Evolutionary conservation across 2,113 vertebrate genomes (phyloP).

Genomic region (Telmatochromis bifrenatus): DNA sequence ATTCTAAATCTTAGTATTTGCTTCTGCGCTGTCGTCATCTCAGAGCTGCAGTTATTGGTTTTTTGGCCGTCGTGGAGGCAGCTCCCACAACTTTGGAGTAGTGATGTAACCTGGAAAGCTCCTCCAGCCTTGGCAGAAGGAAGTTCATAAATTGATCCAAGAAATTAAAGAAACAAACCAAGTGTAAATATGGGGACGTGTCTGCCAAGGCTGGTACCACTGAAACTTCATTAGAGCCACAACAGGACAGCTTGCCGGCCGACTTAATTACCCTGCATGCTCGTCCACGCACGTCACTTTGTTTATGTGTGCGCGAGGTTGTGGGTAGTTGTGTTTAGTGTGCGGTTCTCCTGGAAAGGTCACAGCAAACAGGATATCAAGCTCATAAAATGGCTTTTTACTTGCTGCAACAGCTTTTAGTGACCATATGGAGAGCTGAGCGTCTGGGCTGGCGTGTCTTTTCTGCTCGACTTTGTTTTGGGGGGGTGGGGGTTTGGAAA

Average conservation of each 20-base stretch:
- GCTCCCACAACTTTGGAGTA: not conserved
- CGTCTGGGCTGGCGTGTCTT: not conserved
- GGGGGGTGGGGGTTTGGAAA: not conserved
- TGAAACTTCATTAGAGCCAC: not conserved
- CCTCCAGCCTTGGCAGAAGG: not conserved
- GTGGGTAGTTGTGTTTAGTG: not conserved
- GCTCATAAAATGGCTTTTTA: not conserved
- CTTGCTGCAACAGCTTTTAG: not conserved
- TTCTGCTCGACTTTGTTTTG: not conserved
- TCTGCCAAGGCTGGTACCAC: not conserved
- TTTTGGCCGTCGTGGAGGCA: accelerated
- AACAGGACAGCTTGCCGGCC: not conserved
- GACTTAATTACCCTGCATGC: not conserved
- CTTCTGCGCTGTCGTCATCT: not conserved
- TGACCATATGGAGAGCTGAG: not conserved
- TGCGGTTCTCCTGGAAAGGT: not conserved
- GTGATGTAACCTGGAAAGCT: not conserved
- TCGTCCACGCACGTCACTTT: not conserved
- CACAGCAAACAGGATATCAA: not conserved
- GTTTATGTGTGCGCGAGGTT: not conserved
- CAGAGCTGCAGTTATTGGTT: not conserved
- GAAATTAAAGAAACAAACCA: not conserved
- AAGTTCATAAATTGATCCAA: not conserved
- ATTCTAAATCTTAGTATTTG: not conserved
- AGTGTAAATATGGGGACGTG: not conserved